phyloP scores from a whole-genome alignment of 2,888 invertebrate genomes.

The Protodeltote pygarga region DNA sequence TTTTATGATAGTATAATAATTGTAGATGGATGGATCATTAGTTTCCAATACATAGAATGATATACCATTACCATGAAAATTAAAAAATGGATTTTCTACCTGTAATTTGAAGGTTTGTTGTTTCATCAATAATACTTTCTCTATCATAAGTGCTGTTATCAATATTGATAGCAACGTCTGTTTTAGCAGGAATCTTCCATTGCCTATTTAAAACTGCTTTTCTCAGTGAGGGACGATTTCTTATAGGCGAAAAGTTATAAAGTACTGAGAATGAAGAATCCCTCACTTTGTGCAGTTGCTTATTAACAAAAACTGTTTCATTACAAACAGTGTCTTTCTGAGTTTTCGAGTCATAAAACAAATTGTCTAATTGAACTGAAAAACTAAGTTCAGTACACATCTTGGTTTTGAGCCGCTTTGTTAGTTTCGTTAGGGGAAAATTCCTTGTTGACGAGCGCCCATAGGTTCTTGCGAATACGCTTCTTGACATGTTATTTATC shows the following conservation, averaged over 20 bases:
- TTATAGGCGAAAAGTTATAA: slow-evolving; percentile 70
- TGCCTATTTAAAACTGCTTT: slow-evolving; percentile 69
- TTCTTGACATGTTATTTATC: slow-evolving; percentile 62
- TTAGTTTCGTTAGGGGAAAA: slow-evolving; percentile 65
- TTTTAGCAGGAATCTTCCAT: slow-evolving; percentile 46
- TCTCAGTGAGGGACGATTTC: slow-evolving; percentile 68
- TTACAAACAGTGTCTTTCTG: slow-evolving; percentile 34
- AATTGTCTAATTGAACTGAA: slow-evolving; percentile 70
- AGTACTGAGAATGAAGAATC: slow-evolving; percentile 63
- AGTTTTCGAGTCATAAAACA: slow-evolving; percentile 59
- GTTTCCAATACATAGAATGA: too few relatives aligned
- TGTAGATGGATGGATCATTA: too few relatives aligned
- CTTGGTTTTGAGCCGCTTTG: slow-evolving; percentile 66
- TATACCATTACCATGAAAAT: too few relatives aligned
- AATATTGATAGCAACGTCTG: slow-evolving; percentile 29
- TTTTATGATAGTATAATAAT: too few relatives aligned
- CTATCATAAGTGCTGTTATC: slow-evolving; percentile 39
- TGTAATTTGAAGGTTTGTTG: slow-evolving; percentile 75
- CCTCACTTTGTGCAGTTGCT: slow-evolving; percentile 48
- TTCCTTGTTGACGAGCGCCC: slow-evolving; percentile 66
- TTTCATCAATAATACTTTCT: slow-evolving; percentile 65
- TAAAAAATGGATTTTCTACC: slow-evolving; percentile 51
- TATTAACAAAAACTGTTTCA: slow-evolving; percentile 39
- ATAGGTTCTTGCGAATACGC: slow-evolving; percentile 71
- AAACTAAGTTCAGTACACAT: slow-evolving; percentile 72